These are phyloP conservation scores for Seladonia tumulorum DNA, from an alignment of 2,888 invertebrate species.

Conservation along the genomic window DNA sequence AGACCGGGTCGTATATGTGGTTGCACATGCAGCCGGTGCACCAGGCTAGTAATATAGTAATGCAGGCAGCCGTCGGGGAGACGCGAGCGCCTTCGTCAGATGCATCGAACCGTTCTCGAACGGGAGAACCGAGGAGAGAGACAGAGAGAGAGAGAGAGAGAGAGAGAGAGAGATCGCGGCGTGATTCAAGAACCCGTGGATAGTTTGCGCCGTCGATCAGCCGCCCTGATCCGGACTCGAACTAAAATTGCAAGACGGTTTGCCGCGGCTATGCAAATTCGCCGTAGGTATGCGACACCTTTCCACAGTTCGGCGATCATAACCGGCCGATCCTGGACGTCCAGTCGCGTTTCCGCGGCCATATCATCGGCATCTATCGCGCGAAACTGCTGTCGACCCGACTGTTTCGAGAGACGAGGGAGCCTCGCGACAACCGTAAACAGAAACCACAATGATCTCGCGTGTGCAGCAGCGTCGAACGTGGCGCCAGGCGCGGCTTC, in stretches of 20 bases:
- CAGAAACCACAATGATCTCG: not conserved
- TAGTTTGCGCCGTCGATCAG: slow-evolving; percentile 59
- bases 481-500: not conserved
- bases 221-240: slow-evolving; percentile 50
- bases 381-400: not conserved
- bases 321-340: not conserved
- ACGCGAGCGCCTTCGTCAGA: slow-evolving; percentile 49
- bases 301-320: slow-evolving; percentile 6
- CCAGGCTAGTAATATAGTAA: slow-evolving; percentile 40
- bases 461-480: not conserved
- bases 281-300: slow-evolving; percentile 32
- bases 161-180: slow-evolving; percentile 17
- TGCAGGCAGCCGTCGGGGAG: slow-evolving; percentile 35
- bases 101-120: slow-evolving; percentile 53
- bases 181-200: slow-evolving; percentile 41
- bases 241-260: slow-evolving; percentile 56
- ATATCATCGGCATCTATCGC: not conserved
- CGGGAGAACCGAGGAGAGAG: not conserved
- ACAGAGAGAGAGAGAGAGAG: too few relatives aligned
- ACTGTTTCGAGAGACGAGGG: not conserved
- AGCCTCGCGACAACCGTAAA: not conserved
- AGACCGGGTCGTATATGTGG: slow-evolving; percentile 25
- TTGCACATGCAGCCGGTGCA: slow-evolving; percentile 33
- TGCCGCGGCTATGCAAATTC: slow-evolving; percentile 63
- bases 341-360: not conserved